Evolutionary conservation across 2,888 invertebrate genomes (phyloP).

Genomic region (Agonum fuliginosum): DNA sequence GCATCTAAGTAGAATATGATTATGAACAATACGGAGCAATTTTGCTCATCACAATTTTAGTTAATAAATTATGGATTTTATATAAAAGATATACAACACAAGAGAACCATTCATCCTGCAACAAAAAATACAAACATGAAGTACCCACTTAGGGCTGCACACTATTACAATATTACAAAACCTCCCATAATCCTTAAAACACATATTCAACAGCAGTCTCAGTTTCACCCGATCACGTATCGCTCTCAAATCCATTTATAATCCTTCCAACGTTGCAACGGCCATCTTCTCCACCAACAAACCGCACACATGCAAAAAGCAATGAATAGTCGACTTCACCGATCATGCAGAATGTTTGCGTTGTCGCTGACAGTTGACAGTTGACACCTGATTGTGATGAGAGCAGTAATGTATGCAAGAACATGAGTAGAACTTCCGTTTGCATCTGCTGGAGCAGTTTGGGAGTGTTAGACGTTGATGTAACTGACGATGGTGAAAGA

Average conservation of each 20-base stretch:
- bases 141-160: no score
- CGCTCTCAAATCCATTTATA: slow-evolving; percentile 25
- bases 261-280: slow-evolving; percentile 25
- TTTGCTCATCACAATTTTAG: no score
- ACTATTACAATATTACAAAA: no score
- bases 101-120: no score
- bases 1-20: no score
- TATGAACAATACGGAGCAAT: no score
- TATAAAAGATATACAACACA: no score
- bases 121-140: no score
- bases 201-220: slow-evolving; percentile 18
- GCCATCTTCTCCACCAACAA: background rate
- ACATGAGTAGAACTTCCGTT: slow-evolving; percentile 64
- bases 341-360: slow-evolving; percentile 41
- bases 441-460: slow-evolving; percentile 62
- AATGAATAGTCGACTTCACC: slow-evolving; percentile 6
- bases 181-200: slow-evolving; percentile 2
- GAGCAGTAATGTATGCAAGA: slow-evolving; percentile 61
- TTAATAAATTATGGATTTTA: no score
- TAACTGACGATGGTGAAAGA: background rate
- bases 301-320: slow-evolving; percentile 31
- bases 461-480: background rate
- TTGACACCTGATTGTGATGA: slow-evolving; percentile 51
- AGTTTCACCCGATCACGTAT: slow-evolving; percentile 24
- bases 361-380: slow-evolving; percentile 35